Base-by-base conservation (phyloP, 2,113 vertebrate species). In the Larimichthys crocea region DNA sequence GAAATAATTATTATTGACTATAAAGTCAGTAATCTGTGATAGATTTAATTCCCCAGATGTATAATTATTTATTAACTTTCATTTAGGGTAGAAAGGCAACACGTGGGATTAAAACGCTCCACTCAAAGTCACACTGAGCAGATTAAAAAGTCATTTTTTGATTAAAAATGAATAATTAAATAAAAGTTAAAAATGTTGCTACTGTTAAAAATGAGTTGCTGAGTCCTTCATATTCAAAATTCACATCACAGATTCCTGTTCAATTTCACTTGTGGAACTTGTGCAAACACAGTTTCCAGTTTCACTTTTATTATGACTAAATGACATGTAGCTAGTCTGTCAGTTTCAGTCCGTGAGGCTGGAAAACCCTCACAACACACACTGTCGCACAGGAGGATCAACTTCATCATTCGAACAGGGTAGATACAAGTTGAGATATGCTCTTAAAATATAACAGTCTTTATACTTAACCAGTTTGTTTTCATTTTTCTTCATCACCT, bases 291-390 rank as follows among this genome's bases (percentile, higher is more conserved):
- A 31, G 44, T 31, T 66, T 72, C 15, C 1, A 57, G 44, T 89
- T 92, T 92, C 72, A 11, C 0, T 91, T 91, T 87, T 50, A 14
- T 14, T 65, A 3, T 86, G 79, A 74, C n/a, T 2, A 20, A 11
- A 12, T 44, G 3, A 19, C 19, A 10, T n/a, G 31, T 1, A 19
- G 11, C 0, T 14, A 2, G 3, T 1, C 10, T 35, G 1, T 53
- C 5, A 1, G 9, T 57, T 78, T 67, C 16, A 57, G 24, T 15
- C 2, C 40, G 19, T 19, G 57, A 57, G 1, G 0, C 26, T 52
- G 80, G 72, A 85, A 87, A 82, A 26, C 20, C 26, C 69, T 60
- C 4, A 42, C n/a, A 40, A 0, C 1, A 8, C 64, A 35, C 3
- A 2, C 19, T 40, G 20, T 24, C 19, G 7, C 17, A 61, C 22